A percentile compares a stretch with the other conserved stretches of the same genome.
Conservation (phyloP, 1,140 invertebrate genomes). For the Caenorhabditis tropicalis region DNA sequence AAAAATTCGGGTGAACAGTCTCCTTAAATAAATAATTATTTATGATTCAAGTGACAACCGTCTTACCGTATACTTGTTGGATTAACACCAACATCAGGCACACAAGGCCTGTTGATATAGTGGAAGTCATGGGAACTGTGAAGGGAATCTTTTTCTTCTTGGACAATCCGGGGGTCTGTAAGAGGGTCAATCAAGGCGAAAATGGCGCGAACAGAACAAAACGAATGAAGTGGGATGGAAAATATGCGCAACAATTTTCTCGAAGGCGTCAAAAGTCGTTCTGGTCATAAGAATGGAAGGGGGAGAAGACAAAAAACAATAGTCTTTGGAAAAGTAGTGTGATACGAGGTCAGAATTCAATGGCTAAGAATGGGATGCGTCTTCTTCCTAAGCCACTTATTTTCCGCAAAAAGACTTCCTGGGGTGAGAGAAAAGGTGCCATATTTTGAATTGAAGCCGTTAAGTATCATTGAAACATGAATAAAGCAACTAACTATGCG, state of each 20-base stretch:
- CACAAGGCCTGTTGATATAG: background rate
- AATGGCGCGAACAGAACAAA: slow-evolving; percentile 32
- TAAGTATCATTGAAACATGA: background rate
- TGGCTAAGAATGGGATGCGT: background rate
- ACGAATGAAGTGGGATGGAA: slow-evolving; percentile 43
- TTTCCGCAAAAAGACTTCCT: slow-evolving; percentile 28
- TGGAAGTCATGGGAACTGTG: slow-evolving; percentile 14
- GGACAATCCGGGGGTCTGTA: background rate
- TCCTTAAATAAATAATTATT: background rate
- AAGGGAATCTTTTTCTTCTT: background rate
- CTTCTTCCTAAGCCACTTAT: slow-evolving; percentile 9
- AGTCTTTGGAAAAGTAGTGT: slow-evolving; percentile 15
- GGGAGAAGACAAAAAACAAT: slow-evolving; percentile 14
- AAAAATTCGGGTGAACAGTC: slow-evolving; percentile 49
- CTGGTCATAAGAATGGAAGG: background rate
- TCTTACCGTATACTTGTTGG: slow-evolving; percentile 28
- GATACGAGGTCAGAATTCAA: slow-evolving; percentile 25
- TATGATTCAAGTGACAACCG: background rate
- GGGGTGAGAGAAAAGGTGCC: slow-evolving; percentile 1
- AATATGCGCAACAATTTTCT: slow-evolving; percentile 45
- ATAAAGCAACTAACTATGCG: background rate
- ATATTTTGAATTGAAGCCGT: background rate
- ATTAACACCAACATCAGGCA: slow-evolving; percentile 31
- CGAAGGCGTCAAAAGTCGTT: slow-evolving; percentile 39
- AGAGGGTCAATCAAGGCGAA: slow-evolving; percentile 35